phyloP scores from a whole-genome alignment of 2,797 vertebrate species.

The Mormyrus hasselquistii region DNA sequence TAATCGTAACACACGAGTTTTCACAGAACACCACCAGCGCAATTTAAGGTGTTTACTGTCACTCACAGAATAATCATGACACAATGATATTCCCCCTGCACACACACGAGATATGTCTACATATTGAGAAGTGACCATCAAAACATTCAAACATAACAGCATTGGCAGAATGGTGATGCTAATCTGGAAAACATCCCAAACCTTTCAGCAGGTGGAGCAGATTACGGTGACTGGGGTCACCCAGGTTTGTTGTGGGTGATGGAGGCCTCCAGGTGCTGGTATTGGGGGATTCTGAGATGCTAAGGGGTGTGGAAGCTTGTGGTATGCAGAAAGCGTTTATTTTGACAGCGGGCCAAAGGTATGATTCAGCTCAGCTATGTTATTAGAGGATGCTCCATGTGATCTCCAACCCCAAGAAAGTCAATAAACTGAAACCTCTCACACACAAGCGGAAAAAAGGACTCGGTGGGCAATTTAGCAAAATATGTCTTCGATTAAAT shows the following conservation, averaged over 20 bases:
- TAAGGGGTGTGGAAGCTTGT: neutral
- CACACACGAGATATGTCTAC: slow-evolving; percentile 13
- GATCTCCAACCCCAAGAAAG: neutral
- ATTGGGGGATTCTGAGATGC: neutral
- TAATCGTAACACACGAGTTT: neutral
- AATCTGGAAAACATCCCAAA: neutral
- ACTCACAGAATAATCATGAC: slow-evolving; percentile 7
- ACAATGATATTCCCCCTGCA: neutral
- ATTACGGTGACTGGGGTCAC: neutral
- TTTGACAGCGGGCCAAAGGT: neutral
- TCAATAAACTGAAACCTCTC: neutral
- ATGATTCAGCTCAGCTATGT: neutral
- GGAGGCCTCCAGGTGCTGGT: neutral
- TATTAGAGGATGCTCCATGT: neutral
- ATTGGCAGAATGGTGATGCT: neutral
- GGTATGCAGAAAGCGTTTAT: slow-evolving; percentile 4
- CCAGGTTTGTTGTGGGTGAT: neutral
- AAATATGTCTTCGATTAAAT: neutral
- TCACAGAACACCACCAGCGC: neutral
- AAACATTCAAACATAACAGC: neutral
- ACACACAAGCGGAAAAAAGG: neutral
- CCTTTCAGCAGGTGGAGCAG: neutral
- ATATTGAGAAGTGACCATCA: slow-evolving; percentile 5
- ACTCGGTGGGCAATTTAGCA: neutral
- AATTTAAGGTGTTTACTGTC: slow-evolving; percentile 4